phyloP scores from a whole-genome alignment of 2,113 vertebrate genomes.

The Butorides virescens region DNA sequence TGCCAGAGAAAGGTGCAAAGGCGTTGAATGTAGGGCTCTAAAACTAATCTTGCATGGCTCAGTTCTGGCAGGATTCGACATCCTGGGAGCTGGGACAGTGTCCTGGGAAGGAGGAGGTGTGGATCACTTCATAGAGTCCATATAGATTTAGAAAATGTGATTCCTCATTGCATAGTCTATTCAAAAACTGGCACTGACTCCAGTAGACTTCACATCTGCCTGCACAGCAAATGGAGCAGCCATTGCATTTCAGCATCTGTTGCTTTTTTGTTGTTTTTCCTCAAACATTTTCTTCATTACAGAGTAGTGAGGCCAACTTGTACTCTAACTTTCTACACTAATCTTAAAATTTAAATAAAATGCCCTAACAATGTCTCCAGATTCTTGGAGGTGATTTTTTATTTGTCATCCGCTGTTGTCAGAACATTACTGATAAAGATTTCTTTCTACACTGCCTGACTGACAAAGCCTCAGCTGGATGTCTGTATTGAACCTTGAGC shows the following conservation, averaged over 20 bases:
- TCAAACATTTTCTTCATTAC: background rate
- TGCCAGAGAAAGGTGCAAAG: background rate
- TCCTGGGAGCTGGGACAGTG: background rate
- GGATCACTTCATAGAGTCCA: background rate
- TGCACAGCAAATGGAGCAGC: background rate
- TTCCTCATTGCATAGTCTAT: background rate
- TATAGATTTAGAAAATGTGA: background rate
- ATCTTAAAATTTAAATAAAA: background rate
- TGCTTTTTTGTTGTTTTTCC: background rate
- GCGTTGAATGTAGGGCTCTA: background rate
- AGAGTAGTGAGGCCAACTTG: background rate
- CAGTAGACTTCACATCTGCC: background rate
- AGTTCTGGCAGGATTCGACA: background rate
- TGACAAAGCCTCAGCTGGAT: background rate
- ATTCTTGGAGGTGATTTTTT: background rate
- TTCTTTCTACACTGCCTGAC: background rate
- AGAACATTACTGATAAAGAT: background rate
- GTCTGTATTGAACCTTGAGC: background rate
- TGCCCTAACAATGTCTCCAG: background rate
- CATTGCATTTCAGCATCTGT: background rate
- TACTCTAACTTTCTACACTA: background rate
- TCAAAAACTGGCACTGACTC: background rate
- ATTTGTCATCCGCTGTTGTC: background rate
- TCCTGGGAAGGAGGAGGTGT: background rate
- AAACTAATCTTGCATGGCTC: background rate